A percentile compares a stretch with the other conserved stretches of the same genome.
Evolutionary conservation across 2,113 vertebrate species (phyloP).

Genomic region (Grammomys dolichurus): DNA sequence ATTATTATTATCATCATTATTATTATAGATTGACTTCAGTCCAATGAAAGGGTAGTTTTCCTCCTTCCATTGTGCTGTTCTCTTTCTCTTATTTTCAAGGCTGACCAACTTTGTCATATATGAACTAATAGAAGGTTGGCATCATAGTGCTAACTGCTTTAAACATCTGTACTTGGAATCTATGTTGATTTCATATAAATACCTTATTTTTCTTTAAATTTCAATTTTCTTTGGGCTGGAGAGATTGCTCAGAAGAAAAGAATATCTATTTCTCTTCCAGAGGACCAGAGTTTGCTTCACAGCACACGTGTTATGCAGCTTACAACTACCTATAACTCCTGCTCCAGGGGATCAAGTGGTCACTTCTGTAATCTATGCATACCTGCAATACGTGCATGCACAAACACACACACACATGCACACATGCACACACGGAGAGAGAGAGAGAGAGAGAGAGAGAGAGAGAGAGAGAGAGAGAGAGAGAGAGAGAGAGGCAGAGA

Average conservation of each 20-base stretch:
- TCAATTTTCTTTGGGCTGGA: not conserved
- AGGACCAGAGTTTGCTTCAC: not conserved
- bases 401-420: not conserved
- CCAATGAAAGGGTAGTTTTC: not conserved
- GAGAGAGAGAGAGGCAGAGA: not conserved
- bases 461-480: not conserved
- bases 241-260: not conserved
- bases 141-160: not conserved
- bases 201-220: not conserved
- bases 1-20: not conserved
- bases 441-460: not conserved
- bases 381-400: not conserved
- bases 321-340: not conserved
- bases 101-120: not conserved
- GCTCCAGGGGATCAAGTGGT: not conserved
- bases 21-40: not conserved
- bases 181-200: not conserved
- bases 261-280: not conserved
- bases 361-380: not conserved
- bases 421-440: not conserved
- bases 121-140: not conserved
- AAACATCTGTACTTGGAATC: not conserved
- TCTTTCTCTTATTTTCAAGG: not conserved
- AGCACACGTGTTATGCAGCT: too few relatives aligned
- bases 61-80: not conserved